A percentile compares a stretch with the other conserved stretches of the same genome.
Evolutionary conservation across 2,888 invertebrate genomes (phyloP).

Genomic region (Acanthosepion pharaonis): DNA sequence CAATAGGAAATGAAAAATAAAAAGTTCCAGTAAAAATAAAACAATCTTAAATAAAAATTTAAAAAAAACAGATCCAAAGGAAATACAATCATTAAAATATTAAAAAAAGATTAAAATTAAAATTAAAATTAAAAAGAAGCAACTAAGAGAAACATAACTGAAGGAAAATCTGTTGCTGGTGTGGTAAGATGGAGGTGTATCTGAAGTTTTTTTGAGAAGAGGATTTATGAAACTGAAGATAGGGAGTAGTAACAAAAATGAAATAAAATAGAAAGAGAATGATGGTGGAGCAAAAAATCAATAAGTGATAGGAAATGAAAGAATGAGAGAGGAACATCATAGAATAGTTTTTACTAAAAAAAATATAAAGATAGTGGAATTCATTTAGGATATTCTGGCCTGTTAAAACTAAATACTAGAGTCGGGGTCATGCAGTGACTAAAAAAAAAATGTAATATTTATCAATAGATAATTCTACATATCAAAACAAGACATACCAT

Average conservation of each 20-base stretch:
- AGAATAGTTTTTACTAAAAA: background rate
- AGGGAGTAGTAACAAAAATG: too few species aligned
- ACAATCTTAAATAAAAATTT: too few species aligned
- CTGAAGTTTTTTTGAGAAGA: too few species aligned
- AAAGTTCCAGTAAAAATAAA: too few species aligned
- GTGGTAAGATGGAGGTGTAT: too few species aligned
- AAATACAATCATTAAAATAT: background rate
- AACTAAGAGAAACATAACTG: too few species aligned
- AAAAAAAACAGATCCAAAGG: background rate
- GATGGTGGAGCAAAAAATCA: background rate
- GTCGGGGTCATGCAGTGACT: background rate
- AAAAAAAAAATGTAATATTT: background rate
- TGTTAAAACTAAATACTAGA: background rate
- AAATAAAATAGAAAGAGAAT: background rate
- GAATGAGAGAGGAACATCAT: background rate
- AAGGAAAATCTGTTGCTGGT: too few species aligned
- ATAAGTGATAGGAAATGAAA: background rate
- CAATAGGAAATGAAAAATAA: too few species aligned
- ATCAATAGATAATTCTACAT: too few species aligned
- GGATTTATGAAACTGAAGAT: too few species aligned
- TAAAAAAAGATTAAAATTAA: background rate
- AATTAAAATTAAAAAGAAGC: background rate
- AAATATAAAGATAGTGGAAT: background rate
- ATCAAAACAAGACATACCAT: too few species aligned
- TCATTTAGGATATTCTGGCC: background rate